These are phyloP conservation scores for Rhinoraja longicauda DNA, from an alignment of 2,797 vertebrate genomes.

Conservation along the genomic window DNA sequence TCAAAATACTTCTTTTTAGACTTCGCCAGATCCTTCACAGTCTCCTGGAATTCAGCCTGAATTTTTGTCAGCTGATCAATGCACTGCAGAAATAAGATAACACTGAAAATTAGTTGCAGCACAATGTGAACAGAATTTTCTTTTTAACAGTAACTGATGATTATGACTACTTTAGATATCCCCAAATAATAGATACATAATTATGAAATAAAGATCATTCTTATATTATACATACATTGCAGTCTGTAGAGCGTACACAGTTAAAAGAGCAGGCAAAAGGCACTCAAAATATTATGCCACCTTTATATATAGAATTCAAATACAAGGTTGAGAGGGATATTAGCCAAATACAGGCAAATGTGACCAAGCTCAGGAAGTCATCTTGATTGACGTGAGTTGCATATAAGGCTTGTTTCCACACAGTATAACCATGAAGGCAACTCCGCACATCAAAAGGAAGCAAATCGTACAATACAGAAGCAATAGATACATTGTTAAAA, in stretches of 20 bases:
- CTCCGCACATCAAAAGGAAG: background rate
- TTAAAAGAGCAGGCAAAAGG: background rate
- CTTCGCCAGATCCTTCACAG: constrained; percentile 94
- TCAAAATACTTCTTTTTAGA: constrained; percentile 98
- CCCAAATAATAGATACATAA: background rate
- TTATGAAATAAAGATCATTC: background rate
- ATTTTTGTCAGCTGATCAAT: constrained; percentile 94
- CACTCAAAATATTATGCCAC: background rate
- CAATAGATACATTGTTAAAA: constrained; percentile 19
- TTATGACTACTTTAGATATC: background rate
- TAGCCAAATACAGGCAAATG: no score
- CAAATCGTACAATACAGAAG: background rate
- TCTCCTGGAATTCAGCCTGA: constrained; percentile 90
- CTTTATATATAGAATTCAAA: background rate
- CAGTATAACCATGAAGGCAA: no score
- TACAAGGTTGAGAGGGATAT: no score
- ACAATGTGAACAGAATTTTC: background rate
- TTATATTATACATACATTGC: background rate
- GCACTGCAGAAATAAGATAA: constrained; percentile 61
- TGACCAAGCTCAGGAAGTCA: no score
- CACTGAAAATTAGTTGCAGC: background rate
- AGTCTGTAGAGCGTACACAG: background rate
- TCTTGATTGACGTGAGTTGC: no score
- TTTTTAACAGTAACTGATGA: background rate
- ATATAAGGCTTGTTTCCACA: no score